Percentiles rank a stretch among this genome's conserved stretches.
These are phyloP conservation scores for Hippocampus mohnikei DNA, from an alignment of 2,113 vertebrate genomes.

Conservation along the genomic window DNA sequence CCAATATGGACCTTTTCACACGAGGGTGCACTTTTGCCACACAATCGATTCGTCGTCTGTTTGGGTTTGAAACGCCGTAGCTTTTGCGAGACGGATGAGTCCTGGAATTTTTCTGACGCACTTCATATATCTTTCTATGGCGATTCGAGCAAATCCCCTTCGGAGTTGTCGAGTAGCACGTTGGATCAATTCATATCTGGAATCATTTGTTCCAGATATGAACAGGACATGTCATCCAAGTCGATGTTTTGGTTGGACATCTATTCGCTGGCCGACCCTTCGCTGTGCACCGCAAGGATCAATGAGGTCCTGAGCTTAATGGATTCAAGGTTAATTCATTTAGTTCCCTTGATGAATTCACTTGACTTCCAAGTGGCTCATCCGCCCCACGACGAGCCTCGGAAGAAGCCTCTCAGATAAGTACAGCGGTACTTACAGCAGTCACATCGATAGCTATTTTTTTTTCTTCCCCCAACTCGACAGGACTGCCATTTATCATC, in stretches of 20 bases:
- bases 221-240: background rate
- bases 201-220: background rate
- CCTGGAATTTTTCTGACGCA: too few relatives aligned
- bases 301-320: constrained; percentile 38
- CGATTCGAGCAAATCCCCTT: too few relatives aligned
- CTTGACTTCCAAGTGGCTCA: constrained; percentile 18
- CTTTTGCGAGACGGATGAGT: too few relatives aligned
- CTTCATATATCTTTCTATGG: too few relatives aligned
- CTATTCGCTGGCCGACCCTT: constrained; percentile 17
- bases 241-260: constrained; percentile 9
- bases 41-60: too few relatives aligned
- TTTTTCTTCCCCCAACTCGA: background rate
- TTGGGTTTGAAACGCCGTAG: too few relatives aligned
- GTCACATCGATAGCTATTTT: constrained; percentile 1
- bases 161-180: too few relatives aligned
- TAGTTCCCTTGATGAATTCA: constrained; percentile 27
- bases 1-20: too few relatives aligned
- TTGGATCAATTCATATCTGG: too few relatives aligned
- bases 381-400: background rate
- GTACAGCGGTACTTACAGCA: constrained; percentile 4
- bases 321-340: constrained; percentile 52
- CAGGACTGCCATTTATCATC: constrained; percentile 21
- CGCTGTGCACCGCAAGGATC: constrained; percentile 4
- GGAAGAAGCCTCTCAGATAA: constrained; percentile 7
- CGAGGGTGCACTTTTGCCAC: too few relatives aligned